A percentile compares a stretch with the other conserved stretches of the same genome.
phyloP scores from a whole-genome alignment of 2,888 invertebrate genomes.

The Sipunculus nudus region DNA sequence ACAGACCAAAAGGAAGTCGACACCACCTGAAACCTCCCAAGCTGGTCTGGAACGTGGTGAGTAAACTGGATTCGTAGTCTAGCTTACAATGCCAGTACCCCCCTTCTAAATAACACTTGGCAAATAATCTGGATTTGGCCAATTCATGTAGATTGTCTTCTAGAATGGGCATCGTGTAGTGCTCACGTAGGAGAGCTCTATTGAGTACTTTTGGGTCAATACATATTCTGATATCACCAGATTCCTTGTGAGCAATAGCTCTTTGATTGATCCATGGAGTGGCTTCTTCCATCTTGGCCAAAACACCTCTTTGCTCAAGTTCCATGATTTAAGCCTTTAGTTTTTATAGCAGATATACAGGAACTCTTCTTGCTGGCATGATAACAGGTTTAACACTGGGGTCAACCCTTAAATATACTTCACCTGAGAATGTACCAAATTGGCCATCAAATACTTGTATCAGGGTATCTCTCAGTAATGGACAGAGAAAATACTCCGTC shows the following conservation, averaged over 20 bases:
- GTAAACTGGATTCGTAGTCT: slow-evolving; percentile 24
- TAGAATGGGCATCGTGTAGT: slow-evolving; percentile 30
- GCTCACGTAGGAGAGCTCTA: slow-evolving; percentile 19
- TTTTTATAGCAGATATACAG: neutral
- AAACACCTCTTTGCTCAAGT: neutral
- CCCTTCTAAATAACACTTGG: slow-evolving; percentile 20
- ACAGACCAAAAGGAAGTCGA: slow-evolving; percentile 32
- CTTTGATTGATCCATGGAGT: neutral
- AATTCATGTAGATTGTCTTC: slow-evolving; percentile 34
- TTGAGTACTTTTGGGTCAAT: slow-evolving; percentile 35
- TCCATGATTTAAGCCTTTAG: neutral
- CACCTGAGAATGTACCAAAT: neutral
- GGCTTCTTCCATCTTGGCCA: neutral
- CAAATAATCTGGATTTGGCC: slow-evolving; percentile 20
- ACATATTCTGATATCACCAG: slow-evolving; percentile 15
- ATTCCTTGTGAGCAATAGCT: neutral
- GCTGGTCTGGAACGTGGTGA: slow-evolving; percentile 22
- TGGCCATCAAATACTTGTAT: neutral
- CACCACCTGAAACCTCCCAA: slow-evolving; percentile 29
- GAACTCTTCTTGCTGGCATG: neutral
- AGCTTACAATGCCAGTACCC: slow-evolving; percentile 28
- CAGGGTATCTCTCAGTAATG: neutral
- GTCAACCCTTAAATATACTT: neutral
- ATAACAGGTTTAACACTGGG: neutral
- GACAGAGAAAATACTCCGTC: neutral